These are phyloP conservation scores for Nematopogon swammerdamellus DNA, from an alignment of 2,888 invertebrate genomes.

Conservation along the genomic window DNA sequence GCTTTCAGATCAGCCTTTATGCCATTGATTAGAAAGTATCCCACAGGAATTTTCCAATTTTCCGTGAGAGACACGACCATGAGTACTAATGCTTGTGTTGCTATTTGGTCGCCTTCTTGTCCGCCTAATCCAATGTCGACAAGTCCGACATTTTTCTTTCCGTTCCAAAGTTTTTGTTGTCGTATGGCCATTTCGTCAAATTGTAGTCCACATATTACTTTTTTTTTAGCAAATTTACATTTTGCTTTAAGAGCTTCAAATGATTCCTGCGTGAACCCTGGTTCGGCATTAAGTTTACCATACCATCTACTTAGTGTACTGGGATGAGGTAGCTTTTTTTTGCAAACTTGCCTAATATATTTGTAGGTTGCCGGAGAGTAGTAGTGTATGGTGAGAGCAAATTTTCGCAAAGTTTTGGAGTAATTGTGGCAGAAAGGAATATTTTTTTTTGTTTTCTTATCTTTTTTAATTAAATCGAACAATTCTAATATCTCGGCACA, in stretches of 20 bases:
- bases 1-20: conserved; percentile 11
- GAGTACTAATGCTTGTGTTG: conserved; percentile 12
- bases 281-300: conserved; percentile 12
- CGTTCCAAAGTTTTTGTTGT: conserved; percentile 11
- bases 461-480: background rate
- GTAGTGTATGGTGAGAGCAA: conserved; percentile 15
- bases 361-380: conserved; percentile 15
- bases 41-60: conserved; percentile 16
- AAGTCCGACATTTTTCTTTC: conserved; percentile 8
- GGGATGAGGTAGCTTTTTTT: conserved; percentile 13
- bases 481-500: background rate
- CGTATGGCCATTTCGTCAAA: conserved; percentile 16
- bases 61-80: conserved; percentile 14
- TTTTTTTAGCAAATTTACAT: conserved; percentile 2
- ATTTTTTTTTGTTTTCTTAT: too few species aligned
- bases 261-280: conserved; percentile 14
- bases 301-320: conserved; percentile 15
- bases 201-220: conserved; percentile 9
- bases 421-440: too few species aligned
- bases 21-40: conserved; percentile 15
- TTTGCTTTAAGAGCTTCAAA: conserved; percentile 8
- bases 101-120: conserved; percentile 3
- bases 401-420: conserved; percentile 5
- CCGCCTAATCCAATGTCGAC: conserved; percentile 9
- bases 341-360: conserved; percentile 14